phyloP scores from a whole-genome alignment of 2,113 vertebrate genomes.

The Elaphurus davidianus region DNA sequence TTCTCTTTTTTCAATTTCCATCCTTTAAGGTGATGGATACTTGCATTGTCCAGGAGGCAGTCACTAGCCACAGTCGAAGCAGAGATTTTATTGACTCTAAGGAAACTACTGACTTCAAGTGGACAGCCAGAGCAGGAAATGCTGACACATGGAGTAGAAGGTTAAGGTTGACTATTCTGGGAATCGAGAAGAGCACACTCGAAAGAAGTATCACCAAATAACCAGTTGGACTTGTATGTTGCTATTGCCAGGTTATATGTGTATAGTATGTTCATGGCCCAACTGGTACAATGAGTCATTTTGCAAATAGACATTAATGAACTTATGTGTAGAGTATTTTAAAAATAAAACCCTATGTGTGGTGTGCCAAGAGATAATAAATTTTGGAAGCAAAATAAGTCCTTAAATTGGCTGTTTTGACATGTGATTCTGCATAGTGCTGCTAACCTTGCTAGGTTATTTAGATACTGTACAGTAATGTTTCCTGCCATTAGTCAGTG shows the following conservation, averaged over 20 bases:
- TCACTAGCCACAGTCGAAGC: not conserved
- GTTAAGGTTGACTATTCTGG: conserved; percentile 55
- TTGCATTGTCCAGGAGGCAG: not conserved
- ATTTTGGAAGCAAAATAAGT: conserved; percentile 34
- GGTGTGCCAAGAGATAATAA: conserved; percentile 29
- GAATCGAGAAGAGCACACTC: not conserved
- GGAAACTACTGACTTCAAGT: conserved; percentile 29
- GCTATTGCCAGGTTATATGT: not conserved
- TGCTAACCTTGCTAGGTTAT: not conserved
- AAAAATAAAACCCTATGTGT: conserved; percentile 17
- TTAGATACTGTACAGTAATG: not conserved
- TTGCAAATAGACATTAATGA: conserved; percentile 55
- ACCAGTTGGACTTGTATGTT: not conserved
- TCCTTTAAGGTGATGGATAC: not conserved
- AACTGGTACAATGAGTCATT: conserved; percentile 39
- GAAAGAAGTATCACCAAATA: conserved; percentile 32
- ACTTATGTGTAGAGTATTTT: conserved; percentile 18
- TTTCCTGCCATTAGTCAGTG: not conserved
- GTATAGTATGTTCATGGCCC: not conserved
- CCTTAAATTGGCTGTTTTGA: conserved; percentile 22
- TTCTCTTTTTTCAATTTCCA: not conserved
- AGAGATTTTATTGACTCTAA: not conserved
- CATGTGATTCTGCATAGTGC: not conserved
- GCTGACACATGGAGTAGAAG: conserved; percentile 52
- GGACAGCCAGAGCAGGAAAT: conserved; percentile 34